These are phyloP conservation scores for Portunus trituberculatus DNA, from an alignment of 1,140 invertebrate species.

Conservation along the genomic window DNA sequence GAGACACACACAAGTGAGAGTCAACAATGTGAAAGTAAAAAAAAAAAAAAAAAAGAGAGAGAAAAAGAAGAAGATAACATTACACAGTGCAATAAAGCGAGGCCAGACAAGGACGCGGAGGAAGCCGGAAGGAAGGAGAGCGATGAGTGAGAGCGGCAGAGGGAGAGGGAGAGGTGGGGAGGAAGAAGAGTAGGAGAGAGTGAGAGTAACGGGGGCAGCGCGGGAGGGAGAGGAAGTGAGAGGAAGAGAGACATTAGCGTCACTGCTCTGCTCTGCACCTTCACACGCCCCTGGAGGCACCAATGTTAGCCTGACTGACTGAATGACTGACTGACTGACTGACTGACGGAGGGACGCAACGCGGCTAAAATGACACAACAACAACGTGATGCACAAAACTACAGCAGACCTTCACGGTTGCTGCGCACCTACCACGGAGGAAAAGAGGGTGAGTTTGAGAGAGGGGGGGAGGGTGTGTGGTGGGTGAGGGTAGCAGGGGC, in stretches of 20 bases:
- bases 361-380: too few relatives aligned
- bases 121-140: conserved; percentile 19
- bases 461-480: neutral
- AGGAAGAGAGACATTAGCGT: neutral
- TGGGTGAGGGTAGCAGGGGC: neutral
- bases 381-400: too few relatives aligned
- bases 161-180: neutral
- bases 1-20: too few relatives aligned
- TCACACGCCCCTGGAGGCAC: too few relatives aligned
- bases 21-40: neutral
- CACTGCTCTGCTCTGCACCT: too few relatives aligned
- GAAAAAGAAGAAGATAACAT: neutral
- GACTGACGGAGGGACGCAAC: too few relatives aligned
- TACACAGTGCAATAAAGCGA: neutral
- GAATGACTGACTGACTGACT: too few relatives aligned
- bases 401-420: too few relatives aligned
- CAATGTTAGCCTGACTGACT: too few relatives aligned
- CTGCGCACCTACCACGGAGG: neutral
- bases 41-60: neutral
- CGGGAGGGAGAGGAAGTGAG: neutral
- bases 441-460: neutral
- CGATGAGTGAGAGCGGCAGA: neutral
- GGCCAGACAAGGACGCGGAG: conserved; percentile 16
- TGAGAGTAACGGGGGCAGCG: neutral
- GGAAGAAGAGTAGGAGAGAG: neutral